A percentile compares a stretch with the other conserved stretches of the same genome.
Conservation (phyloP, 2,797 vertebrate genomes). For the Scleropages formosus region DNA sequence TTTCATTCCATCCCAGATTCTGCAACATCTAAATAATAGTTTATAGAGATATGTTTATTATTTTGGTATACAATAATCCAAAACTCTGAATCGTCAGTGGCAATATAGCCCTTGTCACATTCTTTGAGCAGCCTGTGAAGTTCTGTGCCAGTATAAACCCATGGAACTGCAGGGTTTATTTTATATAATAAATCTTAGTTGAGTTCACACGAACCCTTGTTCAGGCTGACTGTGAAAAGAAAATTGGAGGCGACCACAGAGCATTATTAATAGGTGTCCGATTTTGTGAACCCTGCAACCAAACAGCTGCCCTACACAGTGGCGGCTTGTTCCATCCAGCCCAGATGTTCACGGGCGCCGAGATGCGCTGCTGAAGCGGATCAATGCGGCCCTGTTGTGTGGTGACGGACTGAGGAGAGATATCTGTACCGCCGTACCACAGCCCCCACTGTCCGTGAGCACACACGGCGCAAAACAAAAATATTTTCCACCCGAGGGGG, state of each 20-base stretch:
- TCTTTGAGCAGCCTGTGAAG: too few species aligned
- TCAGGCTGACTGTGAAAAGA: not conserved
- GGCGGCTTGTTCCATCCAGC: slow-evolving; percentile 36
- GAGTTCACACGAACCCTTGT: not conserved
- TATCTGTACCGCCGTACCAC: not conserved
- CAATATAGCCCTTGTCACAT: too few species aligned
- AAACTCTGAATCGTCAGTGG: too few species aligned
- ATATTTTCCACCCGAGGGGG: slow-evolving; percentile 4
- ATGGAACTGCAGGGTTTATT: not conserved
- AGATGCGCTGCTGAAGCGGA: slow-evolving; percentile 37
- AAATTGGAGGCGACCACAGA: slow-evolving; percentile 7
- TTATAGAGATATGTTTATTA: too few species aligned
- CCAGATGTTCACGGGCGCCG: slow-evolving; percentile 45
- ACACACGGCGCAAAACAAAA: slow-evolving; percentile 1
- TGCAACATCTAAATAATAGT: too few species aligned
- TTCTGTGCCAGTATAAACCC: too few species aligned
- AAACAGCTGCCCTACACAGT: slow-evolving; percentile 37
- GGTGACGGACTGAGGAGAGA: slow-evolving; percentile 12
- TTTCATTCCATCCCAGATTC: too few species aligned
- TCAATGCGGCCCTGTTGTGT: slow-evolving; percentile 45
- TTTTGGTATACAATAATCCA: too few species aligned
- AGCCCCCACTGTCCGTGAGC: not conserved
- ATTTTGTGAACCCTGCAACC: slow-evolving; percentile 26
- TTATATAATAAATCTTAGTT: slow-evolving; percentile 21
- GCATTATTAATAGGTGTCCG: slow-evolving; percentile 24